Evolutionary conservation across 2,888 invertebrate species (phyloP), one percentile per base, ranked within the genome.

Genomic region (Pterostichus madidus): DNA sequence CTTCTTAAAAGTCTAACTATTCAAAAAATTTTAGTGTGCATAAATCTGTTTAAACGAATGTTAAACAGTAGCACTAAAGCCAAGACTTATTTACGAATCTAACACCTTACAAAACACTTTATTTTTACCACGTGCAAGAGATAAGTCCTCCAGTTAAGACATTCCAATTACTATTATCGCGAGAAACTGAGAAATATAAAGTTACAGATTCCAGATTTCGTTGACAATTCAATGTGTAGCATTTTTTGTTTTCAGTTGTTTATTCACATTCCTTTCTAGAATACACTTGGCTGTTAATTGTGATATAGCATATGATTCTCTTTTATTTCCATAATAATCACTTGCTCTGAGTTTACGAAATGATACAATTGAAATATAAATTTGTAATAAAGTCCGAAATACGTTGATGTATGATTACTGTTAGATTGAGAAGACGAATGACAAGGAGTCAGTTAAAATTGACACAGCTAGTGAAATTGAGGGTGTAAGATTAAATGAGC

Each of bases 231-330:
- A 13, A 71, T 39, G 71, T 11, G 13, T 39, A 32, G 32, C 71
- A 13, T 71, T 71, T 71, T 71, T 71, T 13, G n/a, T 31, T 39
- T 32, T 71, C 32, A 6, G 39, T 71, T 5, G 53, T 53, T 53
- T 53, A 53, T 53, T 53, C 10, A 10, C 10, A 53, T 11, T 35
- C 52, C 11, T 52, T 11, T 8, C 10, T 52, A 13, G 52, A 52
- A 52, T 6, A 10, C 53, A 53, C 13, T 39, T 35, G 8, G 31
- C 32, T 31, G 59, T 31, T 31, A 59, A 59, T 56, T 56, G 7
- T 56, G 31, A 61, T 61, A 61, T 24, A 24, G 24, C 24, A 24
- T 24, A 2, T 24, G 24, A 71, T 73, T 73, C 11, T 46, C 39
- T 39, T 39, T 39, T 39, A 5, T 39, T 39, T 39, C 39, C 1